Evolutionary conservation across 2,113 vertebrate genomes (phyloP), one percentile per base, ranked within the genome.

Genomic region (Galeopterus variegatus): DNA sequence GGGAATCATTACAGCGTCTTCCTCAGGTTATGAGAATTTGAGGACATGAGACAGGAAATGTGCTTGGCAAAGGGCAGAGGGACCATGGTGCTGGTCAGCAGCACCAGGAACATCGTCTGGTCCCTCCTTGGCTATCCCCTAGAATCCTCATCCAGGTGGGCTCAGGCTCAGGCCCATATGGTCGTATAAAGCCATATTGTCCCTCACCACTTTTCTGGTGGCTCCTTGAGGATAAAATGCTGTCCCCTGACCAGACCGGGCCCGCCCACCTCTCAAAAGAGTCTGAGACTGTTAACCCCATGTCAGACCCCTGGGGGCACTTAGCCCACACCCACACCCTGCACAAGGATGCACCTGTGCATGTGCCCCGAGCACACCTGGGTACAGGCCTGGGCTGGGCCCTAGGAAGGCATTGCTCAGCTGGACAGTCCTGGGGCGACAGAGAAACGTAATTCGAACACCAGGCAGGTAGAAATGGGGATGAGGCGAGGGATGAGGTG

Each of bases 401-500:
- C 72, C 14, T 45, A 24, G 54, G 56, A 69, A n/a, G 58, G 21
- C 17, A 2, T 26, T 11, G 2, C 19, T 58, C 28, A 9, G 9
- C 23, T 65, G 75, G 65, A 56, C 6, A 70, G 33, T 18, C 31
- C 6, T 3, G 6, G 28, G 75, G 23, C 12, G 17, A 69, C 50
- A 75, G 85, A 26, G 54, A 75, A 58, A 8, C 54, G 81, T 48
- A 64, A 33, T n/a, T 28, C 5, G 10, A 65, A 62, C 82, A 56
- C 17, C 23, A 72, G 58, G 45, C 41, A 3, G 28, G 3, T 28
- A 6, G 36, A 11, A 28, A 75, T 3, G 3, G 41, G 8, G 17
- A 24, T 3, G 8, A 6, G 4, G 10, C 13, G 0, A 1, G 7
- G 8, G 17, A 24, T 3, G 8, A 6, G 4, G 10, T 9, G 0